phyloP scores from a whole-genome alignment of 2,113 vertebrate species.

The Pachypanchax playfairii region DNA sequence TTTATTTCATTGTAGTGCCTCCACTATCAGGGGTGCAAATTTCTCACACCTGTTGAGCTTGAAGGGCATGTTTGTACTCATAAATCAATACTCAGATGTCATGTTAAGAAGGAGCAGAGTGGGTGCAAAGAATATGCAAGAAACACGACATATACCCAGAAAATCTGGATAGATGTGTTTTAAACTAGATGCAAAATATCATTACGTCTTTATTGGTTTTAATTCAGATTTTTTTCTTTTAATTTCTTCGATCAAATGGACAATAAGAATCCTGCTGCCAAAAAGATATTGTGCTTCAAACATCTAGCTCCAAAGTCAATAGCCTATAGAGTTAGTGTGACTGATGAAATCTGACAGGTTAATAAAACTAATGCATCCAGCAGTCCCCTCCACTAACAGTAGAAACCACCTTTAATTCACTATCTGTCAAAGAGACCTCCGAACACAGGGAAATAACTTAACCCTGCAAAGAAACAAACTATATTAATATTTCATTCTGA shows the following conservation, averaged over 20 bases:
- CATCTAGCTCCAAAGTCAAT: neutral
- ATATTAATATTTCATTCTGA: constrained; percentile 42
- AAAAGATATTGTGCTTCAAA: constrained; percentile 12
- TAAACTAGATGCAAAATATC: too few relatives aligned
- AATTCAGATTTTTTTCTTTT: too few relatives aligned
- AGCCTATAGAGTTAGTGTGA: constrained; percentile 31
- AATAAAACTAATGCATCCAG: constrained; percentile 69
- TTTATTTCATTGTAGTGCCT: too few relatives aligned
- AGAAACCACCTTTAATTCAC: constrained; percentile 57
- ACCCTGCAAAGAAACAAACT: constrained; percentile 32
- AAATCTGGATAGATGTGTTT: too few relatives aligned
- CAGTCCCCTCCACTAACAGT: constrained; percentile 54
- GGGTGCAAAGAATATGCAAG: too few relatives aligned
- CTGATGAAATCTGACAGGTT: constrained; percentile 67
- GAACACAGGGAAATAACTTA: constrained; percentile 53
- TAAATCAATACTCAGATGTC: too few relatives aligned
- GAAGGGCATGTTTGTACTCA: too few relatives aligned
- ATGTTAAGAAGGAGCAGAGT: too few relatives aligned
- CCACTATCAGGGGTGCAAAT: too few relatives aligned
- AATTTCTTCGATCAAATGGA: neutral
- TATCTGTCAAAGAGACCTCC: constrained; percentile 58
- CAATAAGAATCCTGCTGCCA: neutral
- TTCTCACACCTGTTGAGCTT: too few relatives aligned
- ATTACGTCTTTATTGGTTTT: too few relatives aligned
- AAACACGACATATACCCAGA: too few relatives aligned